Evolutionary conservation across 2,113 vertebrate genomes (phyloP).

Genomic region (Panthera uncia): DNA sequence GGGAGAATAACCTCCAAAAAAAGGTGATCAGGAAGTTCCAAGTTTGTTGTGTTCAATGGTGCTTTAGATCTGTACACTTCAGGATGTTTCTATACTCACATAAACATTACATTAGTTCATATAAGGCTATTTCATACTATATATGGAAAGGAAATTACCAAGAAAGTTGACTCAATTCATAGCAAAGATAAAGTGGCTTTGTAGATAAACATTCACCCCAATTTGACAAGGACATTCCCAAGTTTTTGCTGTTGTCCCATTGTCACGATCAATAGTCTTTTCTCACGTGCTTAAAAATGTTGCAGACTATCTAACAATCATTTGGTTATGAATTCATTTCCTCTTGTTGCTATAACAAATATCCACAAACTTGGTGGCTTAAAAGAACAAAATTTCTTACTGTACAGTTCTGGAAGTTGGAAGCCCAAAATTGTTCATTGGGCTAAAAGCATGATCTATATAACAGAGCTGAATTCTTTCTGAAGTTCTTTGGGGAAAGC

Average conservation of each 20-base stretch:
- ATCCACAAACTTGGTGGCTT: not conserved
- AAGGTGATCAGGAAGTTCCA: not conserved
- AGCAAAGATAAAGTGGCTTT: not conserved
- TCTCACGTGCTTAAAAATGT: not conserved
- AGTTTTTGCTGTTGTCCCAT: not conserved
- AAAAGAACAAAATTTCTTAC: not conserved
- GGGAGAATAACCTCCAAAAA: not conserved
- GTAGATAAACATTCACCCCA: not conserved
- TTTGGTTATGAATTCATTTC: not conserved
- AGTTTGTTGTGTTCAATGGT: not conserved
- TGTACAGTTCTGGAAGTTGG: not conserved
- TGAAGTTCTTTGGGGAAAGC: not conserved
- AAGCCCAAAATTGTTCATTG: not conserved
- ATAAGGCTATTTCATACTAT: not conserved
- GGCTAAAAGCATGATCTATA: not conserved
- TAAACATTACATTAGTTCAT: not conserved
- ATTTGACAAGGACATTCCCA: not conserved
- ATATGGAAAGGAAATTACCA: not conserved
- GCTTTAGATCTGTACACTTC: not conserved
- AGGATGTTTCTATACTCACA: not conserved
- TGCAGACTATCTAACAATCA: not conserved
- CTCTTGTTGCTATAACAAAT: not conserved
- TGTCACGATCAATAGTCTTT: not conserved
- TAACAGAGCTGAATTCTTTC: not conserved
- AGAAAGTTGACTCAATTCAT: not conserved